phyloP scores from a whole-genome alignment of 2,797 vertebrate species.

The Paedocypris micromegethes region DNA sequence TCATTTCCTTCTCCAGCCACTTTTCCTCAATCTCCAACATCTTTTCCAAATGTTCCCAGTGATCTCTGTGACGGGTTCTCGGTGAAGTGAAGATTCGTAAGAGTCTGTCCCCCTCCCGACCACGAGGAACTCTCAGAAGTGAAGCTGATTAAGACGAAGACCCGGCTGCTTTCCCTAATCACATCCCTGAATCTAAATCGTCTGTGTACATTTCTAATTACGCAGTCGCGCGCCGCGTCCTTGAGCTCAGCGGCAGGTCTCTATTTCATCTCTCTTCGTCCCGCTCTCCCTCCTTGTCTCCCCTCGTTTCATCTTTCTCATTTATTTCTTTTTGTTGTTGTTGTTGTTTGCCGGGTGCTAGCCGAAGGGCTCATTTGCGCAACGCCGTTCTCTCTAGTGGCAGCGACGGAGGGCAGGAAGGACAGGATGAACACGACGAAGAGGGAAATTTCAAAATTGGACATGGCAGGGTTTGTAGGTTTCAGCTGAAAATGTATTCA shows the following conservation, averaged over 20 bases:
- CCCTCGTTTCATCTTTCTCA: conserved; percentile 39
- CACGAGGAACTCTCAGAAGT: conserved; percentile 70
- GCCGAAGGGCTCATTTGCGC: conserved; percentile 63
- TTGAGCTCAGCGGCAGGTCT: conserved; percentile 75
- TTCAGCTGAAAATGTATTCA: too few species aligned
- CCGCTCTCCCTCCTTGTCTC: conserved; percentile 38
- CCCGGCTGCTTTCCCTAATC: conserved; percentile 74
- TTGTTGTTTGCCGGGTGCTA: conserved; percentile 58
- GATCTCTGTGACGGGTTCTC: conserved; percentile 8
- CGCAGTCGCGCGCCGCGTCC: conserved; percentile 69
- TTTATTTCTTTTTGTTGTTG: conserved; percentile 59
- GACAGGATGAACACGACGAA: conserved; percentile 12
- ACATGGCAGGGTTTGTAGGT: conserved; percentile 15
- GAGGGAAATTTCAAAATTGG: conserved; percentile 16
- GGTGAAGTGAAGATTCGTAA: conserved; percentile 15
- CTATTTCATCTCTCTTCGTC: conserved; percentile 67
- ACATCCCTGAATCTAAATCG: conserved; percentile 76
- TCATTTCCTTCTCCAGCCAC: conserved; percentile 16
- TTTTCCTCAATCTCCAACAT: conserved; percentile 26
- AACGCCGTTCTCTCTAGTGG: conserved; percentile 61
- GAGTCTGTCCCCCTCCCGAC: conserved; percentile 35
- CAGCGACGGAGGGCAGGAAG: conserved; percentile 37
- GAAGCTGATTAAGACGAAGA: conserved; percentile 74
- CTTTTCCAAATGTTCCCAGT: conserved; percentile 30
- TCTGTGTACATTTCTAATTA: conserved; percentile 81